Conservation (phyloP, 2,888 invertebrate species). For the Selenia dentaria region DNA sequence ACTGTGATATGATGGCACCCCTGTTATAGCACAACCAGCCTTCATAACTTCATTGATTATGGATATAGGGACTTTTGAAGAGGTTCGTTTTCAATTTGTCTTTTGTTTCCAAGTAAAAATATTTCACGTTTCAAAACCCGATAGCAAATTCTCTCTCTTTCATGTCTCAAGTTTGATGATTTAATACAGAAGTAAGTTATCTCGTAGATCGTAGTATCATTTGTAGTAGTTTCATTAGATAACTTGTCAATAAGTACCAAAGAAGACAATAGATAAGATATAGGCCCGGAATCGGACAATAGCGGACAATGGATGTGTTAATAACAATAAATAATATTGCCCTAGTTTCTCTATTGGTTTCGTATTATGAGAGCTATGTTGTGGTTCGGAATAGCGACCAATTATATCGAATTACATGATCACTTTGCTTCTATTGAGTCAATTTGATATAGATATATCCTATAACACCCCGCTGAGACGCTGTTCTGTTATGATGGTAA, state of each 20-base stretch:
- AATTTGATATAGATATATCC: constrained; percentile 19
- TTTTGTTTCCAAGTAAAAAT: constrained; percentile 7
- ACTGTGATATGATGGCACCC: background rate
- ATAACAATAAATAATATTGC: constrained; percentile 18
- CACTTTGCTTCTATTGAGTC: constrained; percentile 15
- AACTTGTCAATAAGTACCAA: constrained; percentile 5
- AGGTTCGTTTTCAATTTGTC: too few species aligned
- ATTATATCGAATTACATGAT: constrained; percentile 27
- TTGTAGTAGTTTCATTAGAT: constrained; percentile 25
- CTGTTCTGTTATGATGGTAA: constrained; percentile 2
- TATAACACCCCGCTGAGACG: constrained; percentile 7
- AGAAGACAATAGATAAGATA: constrained; percentile 12
- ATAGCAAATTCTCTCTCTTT: constrained; percentile 27
- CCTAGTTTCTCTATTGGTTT: constrained; percentile 21
- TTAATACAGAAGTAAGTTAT: constrained; percentile 25
- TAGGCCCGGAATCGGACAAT: constrained; percentile 11
- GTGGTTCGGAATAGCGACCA: constrained; percentile 18
- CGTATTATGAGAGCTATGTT: constrained; percentile 9
- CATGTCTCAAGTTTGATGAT: constrained; percentile 27
- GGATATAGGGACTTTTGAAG: too few species aligned
- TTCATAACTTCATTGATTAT: background rate
- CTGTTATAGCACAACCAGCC: too few species aligned
- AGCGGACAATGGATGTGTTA: constrained; percentile 16
- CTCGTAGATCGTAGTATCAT: constrained; percentile 21
- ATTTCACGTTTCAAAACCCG: constrained; percentile 24